Percentiles rank a stretch among this genome's conserved stretches.
phyloP scores from a whole-genome alignment of 2,797 vertebrate species.

The Geotrypetes seraphini region DNA sequence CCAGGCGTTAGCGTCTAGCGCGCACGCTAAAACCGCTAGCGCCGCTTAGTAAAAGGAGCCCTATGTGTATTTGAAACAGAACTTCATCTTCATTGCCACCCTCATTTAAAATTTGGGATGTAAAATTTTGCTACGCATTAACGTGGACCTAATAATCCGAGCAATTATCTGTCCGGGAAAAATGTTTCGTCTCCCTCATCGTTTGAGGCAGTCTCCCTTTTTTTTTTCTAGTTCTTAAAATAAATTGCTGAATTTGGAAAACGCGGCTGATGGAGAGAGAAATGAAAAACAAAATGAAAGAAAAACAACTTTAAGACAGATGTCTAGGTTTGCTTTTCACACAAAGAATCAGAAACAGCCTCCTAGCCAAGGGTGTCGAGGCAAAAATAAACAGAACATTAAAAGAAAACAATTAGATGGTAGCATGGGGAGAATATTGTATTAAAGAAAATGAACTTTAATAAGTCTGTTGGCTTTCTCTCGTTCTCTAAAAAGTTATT shows the following conservation, averaged over 20 bases:
- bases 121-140: too few relatives aligned
- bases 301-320: slow-evolving; percentile 12
- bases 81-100: too few relatives aligned
- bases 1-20: too few relatives aligned
- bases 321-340: slow-evolving; percentile 1
- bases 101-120: too few relatives aligned
- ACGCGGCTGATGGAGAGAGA: slow-evolving; percentile 6
- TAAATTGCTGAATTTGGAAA: neutral
- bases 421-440: neutral
- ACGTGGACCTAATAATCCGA: too few relatives aligned
- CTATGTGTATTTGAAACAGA: too few relatives aligned
- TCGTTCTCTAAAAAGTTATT: slow-evolving; percentile 1
- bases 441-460: slow-evolving; percentile 12
- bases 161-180: too few relatives aligned
- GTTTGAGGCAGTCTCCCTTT: too few relatives aligned
- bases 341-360: neutral
- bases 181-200: too few relatives aligned
- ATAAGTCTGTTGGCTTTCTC: neutral
- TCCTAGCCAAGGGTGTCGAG: slow-evolving; percentile 5
- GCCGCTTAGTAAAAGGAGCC: too few relatives aligned
- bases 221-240: too few relatives aligned
- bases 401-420: slow-evolving; percentile 4
- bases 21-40: too few relatives aligned
- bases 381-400: slow-evolving; percentile 12
- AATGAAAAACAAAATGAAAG: slow-evolving; percentile 6